phyloP scores from a whole-genome alignment of 2,797 vertebrate genomes.

The Pantherophis alleghaniensis region DNA sequence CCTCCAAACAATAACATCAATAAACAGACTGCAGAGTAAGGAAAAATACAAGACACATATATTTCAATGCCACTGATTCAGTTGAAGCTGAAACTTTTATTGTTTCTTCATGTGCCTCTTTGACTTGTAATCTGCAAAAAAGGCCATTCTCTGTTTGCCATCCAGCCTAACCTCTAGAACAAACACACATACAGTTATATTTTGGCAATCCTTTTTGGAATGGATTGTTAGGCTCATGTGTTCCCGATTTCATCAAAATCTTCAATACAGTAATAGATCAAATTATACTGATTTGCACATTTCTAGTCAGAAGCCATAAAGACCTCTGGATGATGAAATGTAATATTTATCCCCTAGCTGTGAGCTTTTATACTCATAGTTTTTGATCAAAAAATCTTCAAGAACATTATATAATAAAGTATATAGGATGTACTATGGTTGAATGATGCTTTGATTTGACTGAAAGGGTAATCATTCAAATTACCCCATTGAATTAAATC shows the following conservation, averaged over 20 bases:
- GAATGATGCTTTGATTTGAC: not conserved
- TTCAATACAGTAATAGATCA: not conserved
- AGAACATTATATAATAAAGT: not conserved
- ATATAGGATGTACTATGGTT: not conserved
- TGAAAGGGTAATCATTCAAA: not conserved
- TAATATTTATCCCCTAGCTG: not conserved
- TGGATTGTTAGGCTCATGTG: too few species aligned
- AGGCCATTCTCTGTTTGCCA: not conserved
- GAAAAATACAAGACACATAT: not conserved
- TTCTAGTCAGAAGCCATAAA: not conserved
- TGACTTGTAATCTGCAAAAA: not conserved
- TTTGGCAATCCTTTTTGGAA: not conserved
- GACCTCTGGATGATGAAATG: not conserved
- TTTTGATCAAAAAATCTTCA: not conserved
- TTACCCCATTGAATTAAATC: not conserved
- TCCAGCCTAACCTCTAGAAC: not conserved
- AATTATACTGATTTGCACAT: not conserved
- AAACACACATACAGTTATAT: not conserved
- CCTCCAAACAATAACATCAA: not conserved
- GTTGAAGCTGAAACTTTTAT: not conserved
- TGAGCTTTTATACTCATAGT: not conserved
- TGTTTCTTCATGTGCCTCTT: not conserved
- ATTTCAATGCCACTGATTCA: not conserved
- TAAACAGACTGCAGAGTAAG: not conserved
- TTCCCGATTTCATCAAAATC: not conserved